phyloP scores from a whole-genome alignment of 2,888 invertebrate genomes.

The Heliconius aoede region DNA sequence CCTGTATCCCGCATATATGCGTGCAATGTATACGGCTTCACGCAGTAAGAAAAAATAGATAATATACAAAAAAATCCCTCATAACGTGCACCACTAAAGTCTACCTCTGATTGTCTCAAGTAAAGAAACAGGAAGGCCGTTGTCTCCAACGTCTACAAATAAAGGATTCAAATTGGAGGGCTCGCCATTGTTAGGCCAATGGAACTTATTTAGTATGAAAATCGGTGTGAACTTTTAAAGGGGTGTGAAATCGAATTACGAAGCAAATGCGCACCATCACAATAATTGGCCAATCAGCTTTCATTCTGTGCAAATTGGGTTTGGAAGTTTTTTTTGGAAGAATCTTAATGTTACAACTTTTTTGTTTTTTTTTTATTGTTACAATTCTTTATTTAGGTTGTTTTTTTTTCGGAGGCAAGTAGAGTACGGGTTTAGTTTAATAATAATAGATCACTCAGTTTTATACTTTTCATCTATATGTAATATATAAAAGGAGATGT shows the following conservation, averaged over 20 bases:
- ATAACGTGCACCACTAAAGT: constrained; percentile 28
- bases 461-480: no score
- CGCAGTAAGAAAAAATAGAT: neutral
- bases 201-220: constrained; percentile 77
- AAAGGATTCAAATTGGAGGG: constrained; percentile 66
- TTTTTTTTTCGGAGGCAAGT: no score
- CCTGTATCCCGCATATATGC: no score
- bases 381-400: no score
- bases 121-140: constrained; percentile 75
- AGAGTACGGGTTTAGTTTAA: no score
- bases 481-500: no score
- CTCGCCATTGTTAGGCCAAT: constrained; percentile 65
- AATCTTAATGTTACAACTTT: constrained; percentile 12
- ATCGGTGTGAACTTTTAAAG: constrained; percentile 54
- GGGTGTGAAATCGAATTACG: constrained; percentile 57
- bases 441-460: no score
- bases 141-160: constrained; percentile 71
- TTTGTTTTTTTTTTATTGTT: neutral
- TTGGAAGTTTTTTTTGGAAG: constrained; percentile 39
- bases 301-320: constrained; percentile 44
- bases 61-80: neutral
- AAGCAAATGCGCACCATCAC: constrained; percentile 43
- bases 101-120: constrained; percentile 48
- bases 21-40: no score
- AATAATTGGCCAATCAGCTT: constrained; percentile 51